Conservation (phyloP, 1,140 invertebrate genomes). For the Acarapis woodi region DNA sequence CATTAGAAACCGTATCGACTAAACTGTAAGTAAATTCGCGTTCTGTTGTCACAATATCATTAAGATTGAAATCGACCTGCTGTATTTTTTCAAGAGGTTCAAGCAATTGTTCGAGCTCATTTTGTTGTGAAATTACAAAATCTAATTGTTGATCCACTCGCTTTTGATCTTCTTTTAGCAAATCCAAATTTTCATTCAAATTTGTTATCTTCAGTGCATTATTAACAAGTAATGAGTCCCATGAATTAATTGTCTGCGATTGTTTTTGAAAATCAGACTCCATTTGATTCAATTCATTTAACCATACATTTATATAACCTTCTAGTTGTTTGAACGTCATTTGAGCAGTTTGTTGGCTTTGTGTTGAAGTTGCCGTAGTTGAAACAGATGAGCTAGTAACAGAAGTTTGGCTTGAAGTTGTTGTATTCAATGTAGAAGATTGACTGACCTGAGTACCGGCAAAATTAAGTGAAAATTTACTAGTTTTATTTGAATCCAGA, state of each 20-base stretch:
- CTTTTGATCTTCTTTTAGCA: slow-evolving; percentile 59
- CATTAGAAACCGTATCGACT: slow-evolving; percentile 64
- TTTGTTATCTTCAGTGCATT: slow-evolving; percentile 49
- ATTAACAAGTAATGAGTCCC: slow-evolving; percentile 60
- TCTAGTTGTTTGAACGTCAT: slow-evolving; percentile 66
- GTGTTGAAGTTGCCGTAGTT: slow-evolving; percentile 17
- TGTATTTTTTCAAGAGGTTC: slow-evolving; percentile 56
- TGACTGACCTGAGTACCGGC: too few relatives aligned
- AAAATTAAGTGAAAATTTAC: too few relatives aligned
- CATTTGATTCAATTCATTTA: slow-evolving; percentile 64
- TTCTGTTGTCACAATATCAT: slow-evolving; percentile 28
- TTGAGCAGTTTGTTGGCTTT: slow-evolving; percentile 11
- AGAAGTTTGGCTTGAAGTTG: neutral
- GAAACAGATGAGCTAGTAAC: slow-evolving; percentile 15
- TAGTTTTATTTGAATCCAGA: too few relatives aligned
- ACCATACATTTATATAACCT: slow-evolving; percentile 86
- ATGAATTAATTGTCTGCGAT: slow-evolving; percentile 71
- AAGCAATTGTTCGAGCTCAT: slow-evolving; percentile 60
- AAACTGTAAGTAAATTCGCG: slow-evolving; percentile 55
- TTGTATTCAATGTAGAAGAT: too few relatives aligned
- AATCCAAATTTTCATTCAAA: slow-evolving; percentile 49
- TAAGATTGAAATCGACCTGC: slow-evolving; percentile 19
- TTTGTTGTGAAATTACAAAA: slow-evolving; percentile 67
- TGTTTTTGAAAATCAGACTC: slow-evolving; percentile 76
- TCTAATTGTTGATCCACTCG: slow-evolving; percentile 74